phyloP scores from a whole-genome alignment of 1,140 invertebrate genomes.

The Harpegnathos saltator region DNA sequence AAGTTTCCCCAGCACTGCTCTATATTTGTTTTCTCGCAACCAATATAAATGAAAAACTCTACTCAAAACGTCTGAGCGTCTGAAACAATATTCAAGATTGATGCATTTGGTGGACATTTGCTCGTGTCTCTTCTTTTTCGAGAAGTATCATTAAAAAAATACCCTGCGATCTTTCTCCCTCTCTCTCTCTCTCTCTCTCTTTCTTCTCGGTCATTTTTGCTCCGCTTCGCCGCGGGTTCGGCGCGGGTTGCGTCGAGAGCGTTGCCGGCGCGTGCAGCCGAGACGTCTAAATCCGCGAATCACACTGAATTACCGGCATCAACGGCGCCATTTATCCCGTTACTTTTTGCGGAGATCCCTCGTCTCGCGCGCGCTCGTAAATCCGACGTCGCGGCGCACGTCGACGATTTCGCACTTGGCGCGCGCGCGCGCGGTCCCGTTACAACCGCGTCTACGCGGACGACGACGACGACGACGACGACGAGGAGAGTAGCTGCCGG shows the following conservation, averaged over 20 bases:
- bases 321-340: conserved; percentile 44
- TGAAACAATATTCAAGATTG: too few relatives aligned
- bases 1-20: too few relatives aligned
- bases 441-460: conserved; percentile 45
- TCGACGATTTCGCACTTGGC: conserved; percentile 67
- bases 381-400: conserved; percentile 56
- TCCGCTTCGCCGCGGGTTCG: neutral
- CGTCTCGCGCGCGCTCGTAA: conserved; percentile 60
- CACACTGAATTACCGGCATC: conserved; percentile 59
- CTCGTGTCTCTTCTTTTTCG: too few relatives aligned
- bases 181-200: neutral
- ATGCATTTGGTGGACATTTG: too few relatives aligned
- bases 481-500: conserved; percentile 16
- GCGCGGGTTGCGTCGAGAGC: neutral
- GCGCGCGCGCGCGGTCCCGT: conserved; percentile 13
- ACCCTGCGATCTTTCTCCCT: too few relatives aligned
- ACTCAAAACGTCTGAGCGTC: too few relatives aligned
- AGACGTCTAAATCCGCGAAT: conserved; percentile 51
- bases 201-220: conserved; percentile 15
- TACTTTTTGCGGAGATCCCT: conserved; percentile 60
- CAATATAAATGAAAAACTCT: too few relatives aligned
- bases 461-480: too few relatives aligned
- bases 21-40: too few relatives aligned
- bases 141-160: too few relatives aligned
- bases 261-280: neutral